Percentiles rank a stretch among this genome's conserved stretches.
phyloP scores from a whole-genome alignment of 2,113 vertebrate genomes.

The Triplophysa dalaica region DNA sequence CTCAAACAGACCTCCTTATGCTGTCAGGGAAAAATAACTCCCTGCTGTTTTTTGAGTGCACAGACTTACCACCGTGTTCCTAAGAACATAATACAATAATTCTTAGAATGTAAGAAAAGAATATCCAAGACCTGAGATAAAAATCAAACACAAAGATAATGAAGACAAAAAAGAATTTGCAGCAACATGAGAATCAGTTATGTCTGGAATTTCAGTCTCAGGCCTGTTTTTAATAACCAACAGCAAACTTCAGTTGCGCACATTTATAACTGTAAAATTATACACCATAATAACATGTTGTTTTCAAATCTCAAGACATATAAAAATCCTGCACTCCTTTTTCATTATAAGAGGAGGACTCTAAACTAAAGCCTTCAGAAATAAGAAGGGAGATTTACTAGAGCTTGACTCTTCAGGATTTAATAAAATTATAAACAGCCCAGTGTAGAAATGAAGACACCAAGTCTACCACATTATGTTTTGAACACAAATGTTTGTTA shows the following conservation, averaged over 20 bases:
- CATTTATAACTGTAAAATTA: too few relatives aligned
- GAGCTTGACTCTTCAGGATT: not conserved
- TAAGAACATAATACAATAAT: too few relatives aligned
- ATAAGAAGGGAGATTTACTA: not conserved
- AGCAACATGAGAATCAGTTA: not conserved
- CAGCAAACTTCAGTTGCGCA: too few relatives aligned
- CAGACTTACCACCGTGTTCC: not conserved
- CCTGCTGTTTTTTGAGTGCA: not conserved
- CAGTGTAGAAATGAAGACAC: not conserved
- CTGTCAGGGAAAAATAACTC: constrained; percentile 31
- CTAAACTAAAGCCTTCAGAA: not conserved
- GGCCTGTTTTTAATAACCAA: too few relatives aligned
- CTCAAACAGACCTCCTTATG: constrained; percentile 14
- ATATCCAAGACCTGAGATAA: not conserved
- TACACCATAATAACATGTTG: too few relatives aligned
- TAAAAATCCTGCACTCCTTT: too few relatives aligned
- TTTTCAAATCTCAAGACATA: too few relatives aligned
- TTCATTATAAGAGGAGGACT: not conserved
- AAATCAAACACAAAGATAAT: not conserved
- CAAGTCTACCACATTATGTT: too few relatives aligned
- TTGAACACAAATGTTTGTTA: too few relatives aligned
- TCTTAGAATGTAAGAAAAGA: too few relatives aligned
- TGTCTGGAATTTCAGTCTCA: too few relatives aligned
- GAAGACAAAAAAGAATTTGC: not conserved
- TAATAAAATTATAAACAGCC: not conserved